A percentile compares a stretch with the other conserved stretches of the same genome.
Evolutionary conservation across 2,113 vertebrate genomes (phyloP).

Genomic region (Calidris pygmaea): DNA sequence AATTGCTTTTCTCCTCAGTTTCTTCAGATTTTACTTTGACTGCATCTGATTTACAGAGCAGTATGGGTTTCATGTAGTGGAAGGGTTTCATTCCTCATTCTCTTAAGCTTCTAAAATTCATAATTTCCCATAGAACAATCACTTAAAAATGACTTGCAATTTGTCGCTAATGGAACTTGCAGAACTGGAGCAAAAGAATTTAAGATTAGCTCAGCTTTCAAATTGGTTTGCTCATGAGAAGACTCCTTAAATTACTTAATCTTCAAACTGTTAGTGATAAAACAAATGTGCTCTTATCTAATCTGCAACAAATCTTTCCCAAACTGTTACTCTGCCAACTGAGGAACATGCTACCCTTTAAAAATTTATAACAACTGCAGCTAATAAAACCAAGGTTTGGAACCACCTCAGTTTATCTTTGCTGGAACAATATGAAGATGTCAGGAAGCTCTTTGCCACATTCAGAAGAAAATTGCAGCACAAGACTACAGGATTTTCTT

Average conservation of each 20-base stretch:
- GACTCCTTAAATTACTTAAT: constrained; percentile 41
- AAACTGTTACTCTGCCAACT: constrained; percentile 31
- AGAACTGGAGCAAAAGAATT: neutral
- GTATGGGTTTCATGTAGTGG: neutral
- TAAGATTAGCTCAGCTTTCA: constrained; percentile 15
- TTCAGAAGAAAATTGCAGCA: neutral
- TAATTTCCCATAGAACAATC: neutral
- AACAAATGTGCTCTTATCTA: constrained; percentile 43
- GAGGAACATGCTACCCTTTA: neutral
- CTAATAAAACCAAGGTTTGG: constrained; percentile 58
- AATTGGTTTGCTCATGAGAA: constrained; percentile 6
- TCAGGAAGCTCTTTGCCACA: neutral
- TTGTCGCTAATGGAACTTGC: neutral
- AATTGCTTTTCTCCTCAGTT: neutral
- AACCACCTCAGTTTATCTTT: constrained; percentile 55
- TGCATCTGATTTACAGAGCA: neutral
- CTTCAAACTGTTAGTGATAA: constrained; percentile 39
- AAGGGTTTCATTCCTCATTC: neutral
- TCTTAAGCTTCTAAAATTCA: neutral
- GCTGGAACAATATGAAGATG: constrained; percentile 47
- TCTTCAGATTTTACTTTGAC: neutral
- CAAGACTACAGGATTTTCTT: neutral
- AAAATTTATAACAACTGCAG: constrained; percentile 57
- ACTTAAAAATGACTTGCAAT: neutral
- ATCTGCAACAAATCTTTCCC: constrained; percentile 48